These are phyloP conservation scores for Diachasmimorpha longicaudata DNA, from an alignment of 1,140 invertebrate genomes.

Conservation along the genomic window DNA sequence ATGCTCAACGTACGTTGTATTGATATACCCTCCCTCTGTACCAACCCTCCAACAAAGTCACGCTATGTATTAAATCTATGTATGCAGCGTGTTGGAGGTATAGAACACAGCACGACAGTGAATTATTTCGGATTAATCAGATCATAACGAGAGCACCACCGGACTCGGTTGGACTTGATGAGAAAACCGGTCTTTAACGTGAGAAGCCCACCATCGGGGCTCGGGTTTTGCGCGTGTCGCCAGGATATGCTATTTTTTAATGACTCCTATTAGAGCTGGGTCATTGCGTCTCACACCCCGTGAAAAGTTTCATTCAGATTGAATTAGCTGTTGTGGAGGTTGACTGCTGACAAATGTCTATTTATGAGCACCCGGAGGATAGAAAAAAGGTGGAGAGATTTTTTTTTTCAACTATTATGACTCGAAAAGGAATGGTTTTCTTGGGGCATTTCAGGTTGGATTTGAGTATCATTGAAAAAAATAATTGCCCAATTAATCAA, in stretches of 20 bases:
- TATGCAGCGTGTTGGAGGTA: not conserved
- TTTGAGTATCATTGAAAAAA: too few relatives aligned
- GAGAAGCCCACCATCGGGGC: conserved; percentile 25
- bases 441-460: too few relatives aligned
- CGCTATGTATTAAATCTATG: conserved; percentile 20
- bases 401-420: too few relatives aligned
- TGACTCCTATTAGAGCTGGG: conserved; percentile 4
- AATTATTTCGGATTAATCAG: conserved; percentile 49
- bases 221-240: conserved; percentile 27
- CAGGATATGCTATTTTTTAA: conserved; percentile 4
- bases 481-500: too few relatives aligned
- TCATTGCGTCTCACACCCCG: not conserved
- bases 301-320: not conserved
- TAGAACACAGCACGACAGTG: conserved; percentile 24
- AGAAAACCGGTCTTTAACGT: conserved; percentile 29
- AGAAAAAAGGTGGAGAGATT: too few relatives aligned
- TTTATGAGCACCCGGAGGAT: too few relatives aligned
- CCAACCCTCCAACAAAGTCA: not conserved
- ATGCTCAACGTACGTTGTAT: not conserved
- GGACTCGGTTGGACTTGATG: not conserved
- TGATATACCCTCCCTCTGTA: not conserved
- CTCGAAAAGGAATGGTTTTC: too few relatives aligned
- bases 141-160: conserved; percentile 39
- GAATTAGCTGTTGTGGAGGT: not conserved
- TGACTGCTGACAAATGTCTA: not conserved